phyloP scores from a whole-genome alignment of 2,888 invertebrate species.

The Crepidodera aurea region DNA sequence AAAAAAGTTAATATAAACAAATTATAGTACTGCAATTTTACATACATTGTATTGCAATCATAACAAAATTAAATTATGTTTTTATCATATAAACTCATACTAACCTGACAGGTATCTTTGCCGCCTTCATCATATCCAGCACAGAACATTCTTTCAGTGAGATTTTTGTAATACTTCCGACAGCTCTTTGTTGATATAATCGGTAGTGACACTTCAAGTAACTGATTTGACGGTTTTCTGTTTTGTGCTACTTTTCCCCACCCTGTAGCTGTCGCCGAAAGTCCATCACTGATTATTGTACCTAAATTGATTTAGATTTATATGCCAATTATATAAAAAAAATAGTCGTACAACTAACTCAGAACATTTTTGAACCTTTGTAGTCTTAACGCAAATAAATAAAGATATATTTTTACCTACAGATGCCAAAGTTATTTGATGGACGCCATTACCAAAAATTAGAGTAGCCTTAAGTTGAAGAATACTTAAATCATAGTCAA shows the following conservation, averaged over 20 bases:
- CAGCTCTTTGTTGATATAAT: slow-evolving; percentile 45
- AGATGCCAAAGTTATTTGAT: slow-evolving; percentile 59
- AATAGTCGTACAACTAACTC: no score
- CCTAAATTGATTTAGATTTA: no score
- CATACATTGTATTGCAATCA: no score
- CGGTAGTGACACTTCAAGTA: slow-evolving; percentile 48
- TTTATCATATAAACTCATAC: no score
- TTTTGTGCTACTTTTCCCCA: slow-evolving; percentile 44
- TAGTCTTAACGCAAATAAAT: no score
- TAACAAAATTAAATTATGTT: no score
- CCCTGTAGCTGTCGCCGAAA: slow-evolving; percentile 43
- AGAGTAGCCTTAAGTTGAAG: slow-evolving; percentile 61
- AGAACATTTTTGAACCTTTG: no score
- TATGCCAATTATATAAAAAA: no score
- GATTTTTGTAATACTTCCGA: slow-evolving; percentile 36
- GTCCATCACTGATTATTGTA: slow-evolving; percentile 47
- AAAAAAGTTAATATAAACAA: no score
- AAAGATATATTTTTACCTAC: no score
- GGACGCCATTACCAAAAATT: slow-evolving; percentile 56
- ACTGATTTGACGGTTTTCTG: slow-evolving; percentile 36
- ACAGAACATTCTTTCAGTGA: slow-evolving; percentile 46
- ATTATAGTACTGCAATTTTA: no score
- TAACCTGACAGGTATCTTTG: slow-evolving; percentile 48
- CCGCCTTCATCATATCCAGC: slow-evolving; percentile 46
- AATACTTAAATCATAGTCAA: slow-evolving; percentile 65